Conservation (phyloP, 2,113 vertebrate genomes). For the Heliornis fulica region DNA sequence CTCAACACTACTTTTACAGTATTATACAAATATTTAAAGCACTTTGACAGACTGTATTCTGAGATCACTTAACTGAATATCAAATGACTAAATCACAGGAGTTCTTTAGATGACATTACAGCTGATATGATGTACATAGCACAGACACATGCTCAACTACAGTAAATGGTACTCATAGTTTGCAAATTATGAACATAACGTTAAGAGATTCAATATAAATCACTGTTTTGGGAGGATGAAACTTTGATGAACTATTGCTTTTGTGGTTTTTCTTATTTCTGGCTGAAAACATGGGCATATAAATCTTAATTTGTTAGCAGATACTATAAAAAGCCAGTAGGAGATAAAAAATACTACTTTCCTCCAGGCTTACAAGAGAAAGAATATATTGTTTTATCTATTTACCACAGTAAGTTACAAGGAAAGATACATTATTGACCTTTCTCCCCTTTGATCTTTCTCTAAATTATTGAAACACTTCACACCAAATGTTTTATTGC, state of each 20-base stretch:
- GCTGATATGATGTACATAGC: not conserved
- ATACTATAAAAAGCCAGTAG: not conserved
- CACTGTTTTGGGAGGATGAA: not conserved
- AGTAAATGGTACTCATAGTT: not conserved
- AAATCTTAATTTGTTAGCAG: not conserved
- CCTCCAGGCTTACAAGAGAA: not conserved
- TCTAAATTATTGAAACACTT: conserved; percentile 10
- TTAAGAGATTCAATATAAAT: not conserved
- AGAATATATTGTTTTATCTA: not conserved
- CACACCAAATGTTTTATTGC: not conserved
- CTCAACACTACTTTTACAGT: not conserved
- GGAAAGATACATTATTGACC: not conserved
- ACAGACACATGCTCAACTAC: not conserved
- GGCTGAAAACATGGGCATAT: not conserved
- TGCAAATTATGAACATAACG: not conserved
- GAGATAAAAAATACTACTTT: not conserved
- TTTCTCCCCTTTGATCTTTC: not conserved
- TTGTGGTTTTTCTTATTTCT: not conserved
- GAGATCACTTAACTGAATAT: not conserved
- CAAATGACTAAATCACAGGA: not conserved
- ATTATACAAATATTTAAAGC: conserved; percentile 31
- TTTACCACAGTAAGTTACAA: not conserved
- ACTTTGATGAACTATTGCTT: not conserved
- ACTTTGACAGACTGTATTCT: conserved; percentile 17
- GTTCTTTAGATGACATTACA: not conserved